These are phyloP conservation scores for Sporophila hypoxantha DNA, from an alignment of 2,113 vertebrate genomes.

Conservation along the genomic window DNA sequence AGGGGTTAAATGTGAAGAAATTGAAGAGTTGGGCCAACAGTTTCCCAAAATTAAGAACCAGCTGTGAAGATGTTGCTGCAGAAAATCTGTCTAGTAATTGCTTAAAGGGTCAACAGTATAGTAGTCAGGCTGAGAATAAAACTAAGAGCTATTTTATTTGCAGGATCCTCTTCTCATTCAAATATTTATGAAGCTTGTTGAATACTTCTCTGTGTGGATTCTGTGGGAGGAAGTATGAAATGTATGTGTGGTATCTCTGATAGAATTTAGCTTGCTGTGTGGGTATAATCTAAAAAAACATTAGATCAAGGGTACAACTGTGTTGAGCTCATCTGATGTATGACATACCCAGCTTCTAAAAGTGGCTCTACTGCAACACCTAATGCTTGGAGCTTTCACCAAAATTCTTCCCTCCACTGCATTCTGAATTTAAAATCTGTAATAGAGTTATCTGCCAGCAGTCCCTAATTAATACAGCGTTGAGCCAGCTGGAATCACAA, in stretches of 20 bases:
- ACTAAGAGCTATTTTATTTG: slow-evolving; percentile 24
- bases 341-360: background rate
- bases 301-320: background rate
- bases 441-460: background rate
- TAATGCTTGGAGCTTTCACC: background rate
- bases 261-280: slow-evolving; percentile 31
- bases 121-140: slow-evolving; percentile 24
- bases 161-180: slow-evolving; percentile 37
- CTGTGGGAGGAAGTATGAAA: slow-evolving; percentile 46
- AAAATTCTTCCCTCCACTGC: background rate
- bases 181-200: slow-evolving; percentile 42
- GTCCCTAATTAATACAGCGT: background rate
- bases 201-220: slow-evolving; percentile 21
- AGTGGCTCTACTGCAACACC: background rate
- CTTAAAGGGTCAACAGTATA: background rate
- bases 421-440: background rate
- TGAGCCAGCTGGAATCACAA: background rate
- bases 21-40: background rate
- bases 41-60: background rate
- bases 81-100: background rate
- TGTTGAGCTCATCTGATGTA: background rate
- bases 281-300: slow-evolving; percentile 34
- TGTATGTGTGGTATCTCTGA: slow-evolving; percentile 40
- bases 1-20: background rate
- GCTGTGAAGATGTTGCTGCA: background rate